Base-by-base conservation (phyloP, 2,797 vertebrate genomes). In the Acanthornis magna region DNA sequence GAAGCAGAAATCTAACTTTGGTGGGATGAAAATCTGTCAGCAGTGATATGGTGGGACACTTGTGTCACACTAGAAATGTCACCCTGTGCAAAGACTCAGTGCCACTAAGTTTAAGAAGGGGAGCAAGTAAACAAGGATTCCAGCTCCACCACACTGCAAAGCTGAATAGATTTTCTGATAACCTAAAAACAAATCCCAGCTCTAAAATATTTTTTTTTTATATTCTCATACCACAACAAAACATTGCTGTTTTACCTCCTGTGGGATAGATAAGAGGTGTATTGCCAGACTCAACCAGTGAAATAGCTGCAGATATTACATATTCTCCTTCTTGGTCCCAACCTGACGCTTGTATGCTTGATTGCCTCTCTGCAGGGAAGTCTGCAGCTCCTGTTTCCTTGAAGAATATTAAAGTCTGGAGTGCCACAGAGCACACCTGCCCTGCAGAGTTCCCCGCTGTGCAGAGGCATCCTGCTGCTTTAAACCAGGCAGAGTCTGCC, bases 311-410 rank as follows among this genome's bases (percentile, higher is more conserved):
- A 88, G 73, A 53, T 67, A 66, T 84, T 53, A 66, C 3, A 1
- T 38, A 51, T 70, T 57, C 79, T 60, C 60, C 48, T 58, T 32
- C 74, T 51, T 72, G 76, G 85, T 68, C 79, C 92, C 79, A 89
- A n/a, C 73, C 91, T 61, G 62, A 6, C 26, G 38, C 58, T 17
- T 40, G 50, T 32, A 18, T 60, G 82, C 89, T 54, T 96, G 93
- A 95, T 95, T 96, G 89, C 95, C 23, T 84, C 91, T 92, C 95
- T 70, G 85, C 96, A 88, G 95, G 93, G 92, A 81, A 92, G 75
- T 53, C 66, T 93, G 92, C 58, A 70, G 82, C 80, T 95, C 62
- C 70, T 14, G 25, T 89, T 94, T 65, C 86, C 85, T 80, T 80
- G 81, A 88, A 78, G 92, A 51, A 81, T 47, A 92, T 91, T 78